A percentile compares a stretch with the other conserved stretches of the same genome.
Evolutionary conservation across 2,888 invertebrate species (phyloP).

Genomic region (Rhopalosiphum nymphaeae): DNA sequence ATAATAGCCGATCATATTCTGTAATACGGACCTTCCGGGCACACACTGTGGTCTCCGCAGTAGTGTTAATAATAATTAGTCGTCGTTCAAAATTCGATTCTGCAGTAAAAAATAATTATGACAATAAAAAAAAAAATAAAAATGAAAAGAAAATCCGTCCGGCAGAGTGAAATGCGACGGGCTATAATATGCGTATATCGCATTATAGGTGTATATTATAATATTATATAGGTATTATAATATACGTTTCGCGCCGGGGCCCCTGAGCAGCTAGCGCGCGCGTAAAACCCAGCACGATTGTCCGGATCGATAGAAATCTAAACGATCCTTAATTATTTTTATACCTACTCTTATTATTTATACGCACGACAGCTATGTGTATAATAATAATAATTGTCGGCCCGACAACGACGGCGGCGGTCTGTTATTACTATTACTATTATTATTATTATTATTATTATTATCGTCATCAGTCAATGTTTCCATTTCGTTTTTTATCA

Average conservation of each 20-base stretch:
- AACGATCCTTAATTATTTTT: constrained; percentile 47
- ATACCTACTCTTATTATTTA: constrained; percentile 21
- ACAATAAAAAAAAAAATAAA: not conserved
- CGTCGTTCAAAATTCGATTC: not conserved
- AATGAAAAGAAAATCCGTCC: not conserved
- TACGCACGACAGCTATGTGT: not conserved
- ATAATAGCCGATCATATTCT: not conserved
- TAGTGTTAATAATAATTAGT: constrained; percentile 1
- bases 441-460: not conserved
- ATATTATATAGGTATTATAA: too few species aligned
- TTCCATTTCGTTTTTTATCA: not conserved
- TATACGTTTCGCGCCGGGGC: not conserved
- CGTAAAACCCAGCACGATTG: constrained; percentile 13
- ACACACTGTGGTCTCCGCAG: not conserved
- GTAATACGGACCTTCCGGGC: not conserved
- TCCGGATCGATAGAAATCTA: constrained; percentile 45
- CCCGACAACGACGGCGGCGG: not conserved
- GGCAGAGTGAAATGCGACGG: not conserved
- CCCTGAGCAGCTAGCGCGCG: not conserved
- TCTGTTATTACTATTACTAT: too few species aligned
- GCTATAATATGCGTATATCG: not conserved
- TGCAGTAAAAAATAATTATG: not conserved
- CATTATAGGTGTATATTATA: not conserved
- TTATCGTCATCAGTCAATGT: not conserved
- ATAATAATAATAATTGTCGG: constrained; percentile 13